phyloP scores from a whole-genome alignment of 2,797 vertebrate species.

The Jordanella pulchra region DNA sequence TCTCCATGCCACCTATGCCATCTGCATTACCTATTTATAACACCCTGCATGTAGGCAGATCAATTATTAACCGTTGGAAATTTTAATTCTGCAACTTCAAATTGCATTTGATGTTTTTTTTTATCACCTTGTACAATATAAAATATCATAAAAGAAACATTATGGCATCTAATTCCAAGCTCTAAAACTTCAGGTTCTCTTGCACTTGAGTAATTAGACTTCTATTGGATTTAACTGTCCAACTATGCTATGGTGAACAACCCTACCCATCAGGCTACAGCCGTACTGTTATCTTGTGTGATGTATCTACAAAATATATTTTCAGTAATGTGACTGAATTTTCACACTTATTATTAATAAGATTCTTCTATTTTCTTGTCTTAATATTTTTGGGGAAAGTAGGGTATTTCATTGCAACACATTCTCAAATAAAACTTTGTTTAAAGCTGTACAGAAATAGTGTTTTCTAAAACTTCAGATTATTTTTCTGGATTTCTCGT shows the following conservation, averaged over 20 bases:
- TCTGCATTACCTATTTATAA: conserved; percentile 26
- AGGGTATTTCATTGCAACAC: neutral
- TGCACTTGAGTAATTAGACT: neutral
- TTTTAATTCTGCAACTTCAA: neutral
- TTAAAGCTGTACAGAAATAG: neutral
- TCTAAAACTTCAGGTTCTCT: neutral
- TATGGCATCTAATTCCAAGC: neutral
- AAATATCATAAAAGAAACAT: neutral
- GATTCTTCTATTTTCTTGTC: neutral
- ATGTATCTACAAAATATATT: neutral
- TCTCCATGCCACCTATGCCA: conserved; percentile 23
- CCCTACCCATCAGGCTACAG: neutral
- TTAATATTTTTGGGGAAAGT: neutral
- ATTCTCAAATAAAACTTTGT: neutral
- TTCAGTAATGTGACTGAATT: neutral
- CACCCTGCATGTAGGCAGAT: conserved; percentile 9
- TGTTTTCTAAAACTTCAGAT: neutral
- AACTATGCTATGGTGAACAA: neutral
- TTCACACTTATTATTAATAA: neutral
- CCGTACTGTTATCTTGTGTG: neutral
- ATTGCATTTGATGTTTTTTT: neutral
- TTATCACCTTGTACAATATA: neutral
- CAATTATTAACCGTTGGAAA: neutral
- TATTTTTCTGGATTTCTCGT: neutral
- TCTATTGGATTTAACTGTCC: conserved; percentile 1